These are phyloP conservation scores for Ophion slaviceki DNA, from an alignment of 2,888 invertebrate species.

Conservation along the genomic window DNA sequence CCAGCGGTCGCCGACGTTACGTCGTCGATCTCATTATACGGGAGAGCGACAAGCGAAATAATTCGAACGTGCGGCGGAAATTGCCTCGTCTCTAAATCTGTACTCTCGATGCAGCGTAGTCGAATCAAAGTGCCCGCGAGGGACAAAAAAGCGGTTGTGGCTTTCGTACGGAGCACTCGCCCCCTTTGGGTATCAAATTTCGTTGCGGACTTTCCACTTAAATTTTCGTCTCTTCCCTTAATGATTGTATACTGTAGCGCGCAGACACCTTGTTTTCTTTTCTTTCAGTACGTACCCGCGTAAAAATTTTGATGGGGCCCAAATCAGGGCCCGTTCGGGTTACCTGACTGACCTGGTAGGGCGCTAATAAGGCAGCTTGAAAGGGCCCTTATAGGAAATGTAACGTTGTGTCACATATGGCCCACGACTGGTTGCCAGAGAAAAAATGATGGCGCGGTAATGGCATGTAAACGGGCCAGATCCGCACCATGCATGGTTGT, in stretches of 20 bases:
- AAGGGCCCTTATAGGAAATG: too few species aligned
- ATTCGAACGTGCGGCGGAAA: neutral
- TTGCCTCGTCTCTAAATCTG: neutral
- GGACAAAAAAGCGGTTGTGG: constrained; percentile 37
- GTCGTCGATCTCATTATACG: neutral
- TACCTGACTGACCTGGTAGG: too few species aligned
- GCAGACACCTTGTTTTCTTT: neutral
- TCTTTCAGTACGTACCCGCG: neutral
- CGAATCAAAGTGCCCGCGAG: constrained; percentile 36
- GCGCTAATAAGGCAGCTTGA: too few species aligned
- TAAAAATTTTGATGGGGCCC: too few species aligned
- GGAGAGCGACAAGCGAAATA: constrained; percentile 1
- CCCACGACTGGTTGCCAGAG: too few species aligned
- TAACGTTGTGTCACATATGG: too few species aligned
- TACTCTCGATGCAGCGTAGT: constrained; percentile 11
- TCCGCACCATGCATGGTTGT: too few species aligned
- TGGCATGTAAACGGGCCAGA: too few species aligned
- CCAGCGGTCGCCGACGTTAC: too few species aligned
- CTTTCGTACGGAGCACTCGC: neutral
- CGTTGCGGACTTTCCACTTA: constrained; percentile 40
- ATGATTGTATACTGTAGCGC: constrained; percentile 38
- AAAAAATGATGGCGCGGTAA: too few species aligned
- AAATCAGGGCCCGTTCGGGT: neutral
- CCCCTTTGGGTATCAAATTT: constrained; percentile 38
- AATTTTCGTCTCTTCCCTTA: constrained; percentile 51